Percentiles rank a stretch among this genome's conserved stretches.
Conservation (phyloP, 2,113 vertebrate species). For the Ciconia boyciana region DNA sequence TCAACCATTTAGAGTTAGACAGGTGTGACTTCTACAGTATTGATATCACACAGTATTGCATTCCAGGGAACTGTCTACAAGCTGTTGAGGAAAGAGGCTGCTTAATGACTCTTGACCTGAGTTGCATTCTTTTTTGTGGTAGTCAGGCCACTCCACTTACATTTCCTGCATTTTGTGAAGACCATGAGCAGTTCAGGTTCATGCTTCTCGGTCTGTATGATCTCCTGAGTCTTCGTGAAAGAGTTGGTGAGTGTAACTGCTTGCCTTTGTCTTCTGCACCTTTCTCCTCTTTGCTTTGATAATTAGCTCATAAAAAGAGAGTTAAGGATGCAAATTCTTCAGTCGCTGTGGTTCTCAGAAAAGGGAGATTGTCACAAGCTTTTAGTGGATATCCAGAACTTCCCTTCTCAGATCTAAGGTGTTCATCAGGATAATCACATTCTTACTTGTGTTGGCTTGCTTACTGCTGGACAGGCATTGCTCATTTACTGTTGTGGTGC, state of each 20-base stretch:
- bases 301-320: background rate
- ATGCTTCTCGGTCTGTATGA: background rate
- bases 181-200: background rate
- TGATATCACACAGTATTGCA: background rate
- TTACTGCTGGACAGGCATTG: background rate
- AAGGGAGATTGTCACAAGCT: background rate
- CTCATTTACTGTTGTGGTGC: background rate
- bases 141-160: background rate
- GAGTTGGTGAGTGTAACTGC: background rate
- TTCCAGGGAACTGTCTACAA: constrained; percentile 5
- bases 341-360: background rate
- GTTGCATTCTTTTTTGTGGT: background rate
- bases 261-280: background rate
- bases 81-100: background rate
- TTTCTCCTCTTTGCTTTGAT: background rate
- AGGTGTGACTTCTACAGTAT: background rate
- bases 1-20: background rate
- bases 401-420: background rate
- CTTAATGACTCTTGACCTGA: background rate
- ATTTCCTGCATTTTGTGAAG: background rate
- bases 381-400: background rate
- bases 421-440: background rate
- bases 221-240: background rate
- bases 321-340: background rate
- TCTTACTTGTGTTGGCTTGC: background rate